Evolutionary conservation across 2,797 vertebrate species (phyloP), one percentile per base, ranked within the genome.

Genomic region (Enteromius argenteus): DNA sequence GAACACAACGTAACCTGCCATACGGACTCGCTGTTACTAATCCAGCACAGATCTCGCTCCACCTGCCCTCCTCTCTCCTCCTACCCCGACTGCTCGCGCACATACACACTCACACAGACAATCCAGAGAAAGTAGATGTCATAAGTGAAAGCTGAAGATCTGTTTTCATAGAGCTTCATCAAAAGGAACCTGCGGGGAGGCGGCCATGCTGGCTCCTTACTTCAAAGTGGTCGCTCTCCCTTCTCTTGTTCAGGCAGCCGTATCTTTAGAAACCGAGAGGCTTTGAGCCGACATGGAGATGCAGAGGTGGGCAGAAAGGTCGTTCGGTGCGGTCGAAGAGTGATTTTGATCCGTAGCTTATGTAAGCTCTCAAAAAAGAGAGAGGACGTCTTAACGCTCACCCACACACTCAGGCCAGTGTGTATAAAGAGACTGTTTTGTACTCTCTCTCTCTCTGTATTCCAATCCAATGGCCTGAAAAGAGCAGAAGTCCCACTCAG

Each of bases 1-100:
- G 89, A 90, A 90, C 92, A 90, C 91, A 87, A 87, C 89, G 84
- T 86, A 8, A 56, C 87, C 81, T 78, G 89, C 86, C 79, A 75
- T 88, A 83, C 88, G 74, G 90, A 87, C 85, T 64, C 81, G 88
- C 84, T 87, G 80, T 84, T 88, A 69, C 88, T 90, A 83, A 84
- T 86, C 86, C 80, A 82, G n/a, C 74, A 88, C 75, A 84, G 86
- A 87, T 79, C 77, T 78, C 49, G 42, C 79, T 37, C 73, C 80
- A 60, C 78, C 84, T 75, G 62, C 62, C 73, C 51, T 71, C 23
- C 60, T 80, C 83, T 53, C 15, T 19, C 44, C 49, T 79, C 58
- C 75, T 72, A 64, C 56, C 82, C 68, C 5, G 42, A 78, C 67
- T 56, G 19, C 64, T 88, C 27, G 75, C n/a, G 62, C 64, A 80